A percentile compares a stretch with the other conserved stretches of the same genome.
These are phyloP conservation scores for Hydra vulgaris DNA, from an alignment of 30 jellyfish, hydroid and myxozoan genomes.

Conservation along the genomic window DNA sequence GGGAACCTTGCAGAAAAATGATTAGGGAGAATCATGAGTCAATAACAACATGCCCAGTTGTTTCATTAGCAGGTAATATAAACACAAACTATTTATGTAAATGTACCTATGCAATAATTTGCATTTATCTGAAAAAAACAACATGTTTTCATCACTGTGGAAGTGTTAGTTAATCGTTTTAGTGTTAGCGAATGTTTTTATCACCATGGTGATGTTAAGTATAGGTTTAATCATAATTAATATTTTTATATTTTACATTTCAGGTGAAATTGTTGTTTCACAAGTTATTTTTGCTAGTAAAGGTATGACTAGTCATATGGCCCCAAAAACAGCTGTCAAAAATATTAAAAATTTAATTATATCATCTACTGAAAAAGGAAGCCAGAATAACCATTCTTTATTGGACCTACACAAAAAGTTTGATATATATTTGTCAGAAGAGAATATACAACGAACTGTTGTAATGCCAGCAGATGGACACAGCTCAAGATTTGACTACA, in stretches of 20 bases:
- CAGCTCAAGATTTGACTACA: constrained; percentile 11
- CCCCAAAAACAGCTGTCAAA: constrained; percentile 17
- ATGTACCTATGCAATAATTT: too few species aligned
- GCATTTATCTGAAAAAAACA: too few species aligned
- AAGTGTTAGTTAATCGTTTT: too few species aligned
- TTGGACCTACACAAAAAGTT: background rate
- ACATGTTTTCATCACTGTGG: too few species aligned
- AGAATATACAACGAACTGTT: constrained; percentile 8
- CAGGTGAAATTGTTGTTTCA: background rate
- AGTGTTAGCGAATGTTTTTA: background rate
- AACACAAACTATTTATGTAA: too few species aligned
- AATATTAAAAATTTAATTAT: background rate
- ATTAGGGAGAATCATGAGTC: too few species aligned
- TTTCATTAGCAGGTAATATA: too few species aligned
- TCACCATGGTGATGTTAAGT: background rate
- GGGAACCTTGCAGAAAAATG: constrained; percentile 12
- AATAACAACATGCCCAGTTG: too few species aligned
- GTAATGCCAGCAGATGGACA: constrained; percentile 13
- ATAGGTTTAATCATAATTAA: background rate
- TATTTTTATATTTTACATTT: background rate
- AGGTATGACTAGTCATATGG: constrained; percentile 6
- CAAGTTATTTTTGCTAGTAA: constrained; percentile 17
- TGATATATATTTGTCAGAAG: constrained; percentile 6
- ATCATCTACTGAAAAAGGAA: constrained; percentile 16
- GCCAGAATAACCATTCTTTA: constrained; percentile 6